phyloP scores from a whole-genome alignment of 2,888 invertebrate species.

The Cyaniris semiargus region DNA sequence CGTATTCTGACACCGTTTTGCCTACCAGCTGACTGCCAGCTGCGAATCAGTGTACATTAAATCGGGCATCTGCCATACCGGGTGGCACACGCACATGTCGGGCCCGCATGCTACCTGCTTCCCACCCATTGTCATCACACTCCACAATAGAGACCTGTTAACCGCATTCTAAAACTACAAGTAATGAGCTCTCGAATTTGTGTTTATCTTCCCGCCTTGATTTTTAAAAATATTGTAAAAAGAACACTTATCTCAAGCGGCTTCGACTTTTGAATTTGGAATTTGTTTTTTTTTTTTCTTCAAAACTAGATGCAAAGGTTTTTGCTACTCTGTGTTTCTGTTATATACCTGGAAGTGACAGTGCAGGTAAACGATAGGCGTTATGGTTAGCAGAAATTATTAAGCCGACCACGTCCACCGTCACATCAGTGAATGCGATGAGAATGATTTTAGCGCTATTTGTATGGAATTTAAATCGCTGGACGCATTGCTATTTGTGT shows the following conservation, averaged over 20 bases:
- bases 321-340: neutral
- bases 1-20: neutral
- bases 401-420: conserved; percentile 59
- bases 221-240: neutral
- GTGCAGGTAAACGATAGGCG: conserved; percentile 42
- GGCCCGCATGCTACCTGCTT: conserved; percentile 73
- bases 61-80: conserved; percentile 60
- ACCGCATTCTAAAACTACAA: conserved; percentile 63
- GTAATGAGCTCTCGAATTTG: conserved; percentile 54
- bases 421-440: conserved; percentile 48
- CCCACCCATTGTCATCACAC: conserved; percentile 56
- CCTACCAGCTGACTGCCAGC: conserved; percentile 24
- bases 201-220: conserved; percentile 44
- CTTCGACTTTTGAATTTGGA: conserved; percentile 6
- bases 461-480: conserved; percentile 60
- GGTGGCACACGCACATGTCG: conserved; percentile 60
- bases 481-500: conserved; percentile 38
- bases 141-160: conserved; percentile 63
- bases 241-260: neutral
- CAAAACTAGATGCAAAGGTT: neutral
- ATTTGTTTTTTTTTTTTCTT: neutral
- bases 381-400: conserved; percentile 50
- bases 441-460: conserved; percentile 48
- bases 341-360: conserved; percentile 34
- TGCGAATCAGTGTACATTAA: conserved; percentile 39